Evolutionary conservation across 1,140 invertebrate species (phyloP).

Genomic region (Sminthurinus signatus): DNA sequence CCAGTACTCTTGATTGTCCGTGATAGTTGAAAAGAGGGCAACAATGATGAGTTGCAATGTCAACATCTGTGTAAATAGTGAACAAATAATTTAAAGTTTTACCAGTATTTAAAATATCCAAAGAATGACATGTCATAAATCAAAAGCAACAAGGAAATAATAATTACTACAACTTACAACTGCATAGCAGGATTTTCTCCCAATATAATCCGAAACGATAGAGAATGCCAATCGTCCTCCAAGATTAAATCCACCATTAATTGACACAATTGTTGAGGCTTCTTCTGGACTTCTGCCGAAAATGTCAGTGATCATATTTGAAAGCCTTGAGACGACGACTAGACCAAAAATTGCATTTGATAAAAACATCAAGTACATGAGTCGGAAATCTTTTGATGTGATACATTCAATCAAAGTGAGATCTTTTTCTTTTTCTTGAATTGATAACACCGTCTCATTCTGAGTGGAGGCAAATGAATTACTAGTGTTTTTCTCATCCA

Average conservation of each 20-base stretch:
- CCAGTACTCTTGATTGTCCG: conserved; percentile 24
- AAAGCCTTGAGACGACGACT: conserved; percentile 20
- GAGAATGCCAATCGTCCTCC: conserved; percentile 32
- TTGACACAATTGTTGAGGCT: conserved; percentile 31
- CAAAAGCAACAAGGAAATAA: no score
- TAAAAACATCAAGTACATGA: conserved; percentile 31
- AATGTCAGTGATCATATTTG: conserved; percentile 35
- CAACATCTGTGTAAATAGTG: conserved; percentile 30
- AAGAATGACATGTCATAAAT: no score
- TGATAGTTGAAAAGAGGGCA: conserved; percentile 26
- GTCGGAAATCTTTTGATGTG: conserved; percentile 20
- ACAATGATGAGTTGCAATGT: conserved; percentile 29
- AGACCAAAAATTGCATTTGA: conserved; percentile 33
- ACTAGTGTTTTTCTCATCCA: not conserved
- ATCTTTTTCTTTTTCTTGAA: not conserved
- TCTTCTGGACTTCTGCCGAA: conserved; percentile 23
- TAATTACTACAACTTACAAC: no score
- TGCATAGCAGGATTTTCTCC: conserved; percentile 31
- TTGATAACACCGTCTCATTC: no score
- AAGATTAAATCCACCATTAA: conserved; percentile 38
- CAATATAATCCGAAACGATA: conserved; percentile 28
- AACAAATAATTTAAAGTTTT: no score
- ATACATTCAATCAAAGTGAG: conserved; percentile 30
- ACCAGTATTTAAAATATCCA: no score
- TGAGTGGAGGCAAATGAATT: no score